A percentile compares a stretch with the other conserved stretches of the same genome.
These are phyloP conservation scores for Cephonodes hylas DNA, from an alignment of 2,888 invertebrate genomes.

Conservation along the genomic window DNA sequence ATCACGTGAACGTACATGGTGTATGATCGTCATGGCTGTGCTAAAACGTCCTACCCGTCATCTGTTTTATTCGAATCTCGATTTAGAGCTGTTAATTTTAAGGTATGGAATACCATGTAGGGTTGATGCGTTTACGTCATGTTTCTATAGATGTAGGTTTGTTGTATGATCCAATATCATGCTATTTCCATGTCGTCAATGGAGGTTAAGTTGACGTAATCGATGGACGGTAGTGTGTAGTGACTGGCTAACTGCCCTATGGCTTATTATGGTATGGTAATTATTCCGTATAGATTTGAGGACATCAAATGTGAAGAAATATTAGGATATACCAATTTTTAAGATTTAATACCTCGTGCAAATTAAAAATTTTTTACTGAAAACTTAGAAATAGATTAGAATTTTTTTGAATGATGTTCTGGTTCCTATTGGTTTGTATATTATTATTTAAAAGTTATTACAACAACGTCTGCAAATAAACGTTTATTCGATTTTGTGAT, in stretches of 20 bases:
- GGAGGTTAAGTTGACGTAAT: conserved; percentile 21
- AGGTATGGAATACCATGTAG: conserved; percentile 4
- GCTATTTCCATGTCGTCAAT: conserved; percentile 28
- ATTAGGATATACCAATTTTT: too few species aligned
- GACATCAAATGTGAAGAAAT: background rate
- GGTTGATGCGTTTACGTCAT: background rate
- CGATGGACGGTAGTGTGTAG: background rate
- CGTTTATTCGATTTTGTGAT: too few species aligned
- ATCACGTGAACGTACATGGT: background rate
- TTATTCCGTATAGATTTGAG: background rate
- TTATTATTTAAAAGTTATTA: too few species aligned
- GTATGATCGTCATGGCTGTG: background rate
- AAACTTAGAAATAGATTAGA: too few species aligned
- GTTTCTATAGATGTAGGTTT: background rate
- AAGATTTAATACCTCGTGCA: too few species aligned
- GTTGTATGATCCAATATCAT: conserved; percentile 18
- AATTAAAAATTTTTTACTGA: too few species aligned
- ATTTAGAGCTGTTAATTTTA: background rate
- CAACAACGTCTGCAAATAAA: too few species aligned
- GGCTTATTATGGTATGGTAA: background rate
- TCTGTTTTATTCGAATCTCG: background rate
- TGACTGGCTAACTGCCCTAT: background rate
- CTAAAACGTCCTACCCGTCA: background rate
- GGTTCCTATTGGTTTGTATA: too few species aligned
- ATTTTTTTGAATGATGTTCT: too few species aligned